Evolutionary conservation across 1,140 invertebrate genomes (phyloP).

Genomic region (Batillaria attramentaria): DNA sequence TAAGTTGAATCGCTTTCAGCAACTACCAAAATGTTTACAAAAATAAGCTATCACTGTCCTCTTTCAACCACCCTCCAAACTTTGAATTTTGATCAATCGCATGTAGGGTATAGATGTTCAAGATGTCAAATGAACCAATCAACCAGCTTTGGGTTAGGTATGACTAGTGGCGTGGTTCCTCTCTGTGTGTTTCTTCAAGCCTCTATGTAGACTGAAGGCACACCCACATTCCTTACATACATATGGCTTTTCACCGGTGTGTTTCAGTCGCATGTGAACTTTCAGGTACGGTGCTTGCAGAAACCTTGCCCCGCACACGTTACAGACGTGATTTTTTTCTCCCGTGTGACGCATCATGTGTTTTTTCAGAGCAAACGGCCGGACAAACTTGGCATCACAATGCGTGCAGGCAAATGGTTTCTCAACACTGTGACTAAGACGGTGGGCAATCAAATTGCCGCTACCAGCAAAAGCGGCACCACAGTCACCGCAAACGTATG

Average conservation of each 20-base stretch:
- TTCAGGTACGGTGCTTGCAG: neutral
- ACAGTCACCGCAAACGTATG: slow-evolving; percentile 38
- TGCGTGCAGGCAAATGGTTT: neutral
- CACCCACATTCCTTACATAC: neutral
- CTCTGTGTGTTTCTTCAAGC: slow-evolving; percentile 6
- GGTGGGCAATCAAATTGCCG: slow-evolving; percentile 4
- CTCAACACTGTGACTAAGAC: neutral
- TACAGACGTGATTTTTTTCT: neutral
- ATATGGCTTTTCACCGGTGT: neutral
- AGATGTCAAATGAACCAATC: too few species aligned
- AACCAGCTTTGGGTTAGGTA: too few species aligned
- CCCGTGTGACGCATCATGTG: neutral
- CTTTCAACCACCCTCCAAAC: too few species aligned
- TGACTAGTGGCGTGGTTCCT: too few species aligned
- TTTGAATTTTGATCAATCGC: too few species aligned
- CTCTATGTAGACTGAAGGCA: neutral
- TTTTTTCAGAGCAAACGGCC: neutral
- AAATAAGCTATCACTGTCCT: too few species aligned
- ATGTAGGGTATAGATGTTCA: too few species aligned
- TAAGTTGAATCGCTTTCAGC: too few species aligned
- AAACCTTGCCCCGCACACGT: neutral
- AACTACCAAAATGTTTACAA: too few species aligned
- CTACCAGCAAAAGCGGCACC: neutral
- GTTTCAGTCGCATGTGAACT: neutral
- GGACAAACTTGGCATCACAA: neutral